Percentiles rank a stretch among this genome's conserved stretches.
phyloP scores from a whole-genome alignment of 1,140 invertebrate genomes.

The Agrilus planipennis region DNA sequence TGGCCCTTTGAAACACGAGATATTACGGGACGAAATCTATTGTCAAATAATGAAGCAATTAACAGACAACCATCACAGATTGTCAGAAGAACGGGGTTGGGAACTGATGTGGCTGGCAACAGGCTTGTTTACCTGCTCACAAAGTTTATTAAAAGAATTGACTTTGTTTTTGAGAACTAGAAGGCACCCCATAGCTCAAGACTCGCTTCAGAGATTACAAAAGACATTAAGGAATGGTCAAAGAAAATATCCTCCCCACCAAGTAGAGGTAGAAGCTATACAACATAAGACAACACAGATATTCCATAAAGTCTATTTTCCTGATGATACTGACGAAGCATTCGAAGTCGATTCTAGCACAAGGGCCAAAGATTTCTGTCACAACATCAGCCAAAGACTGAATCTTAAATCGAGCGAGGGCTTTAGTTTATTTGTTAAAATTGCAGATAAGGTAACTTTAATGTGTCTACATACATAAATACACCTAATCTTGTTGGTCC shows the following conservation, averaged over 20 bases:
- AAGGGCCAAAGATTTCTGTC: conserved; percentile 95
- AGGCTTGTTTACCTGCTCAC: conserved; percentile 90
- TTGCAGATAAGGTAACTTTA: conserved; percentile 98
- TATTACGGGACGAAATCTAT: conserved; percentile 94
- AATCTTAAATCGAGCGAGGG: conserved; percentile 87
- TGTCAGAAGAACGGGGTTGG: conserved; percentile 95
- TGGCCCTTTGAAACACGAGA: conserved; percentile 93
- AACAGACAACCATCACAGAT: conserved; percentile 87
- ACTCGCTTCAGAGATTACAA: conserved; percentile 89
- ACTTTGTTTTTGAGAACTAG: conserved; percentile 86
- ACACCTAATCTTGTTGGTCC: not conserved
- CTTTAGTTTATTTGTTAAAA: conserved; percentile 98
- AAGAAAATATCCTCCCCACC: conserved; percentile 96
- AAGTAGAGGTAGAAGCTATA: conserved; percentile 99
- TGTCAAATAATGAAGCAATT: conserved; percentile 99
- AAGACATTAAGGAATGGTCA: conserved; percentile 92
- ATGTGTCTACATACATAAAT: not conserved
- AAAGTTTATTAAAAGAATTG: conserved; percentile 81
- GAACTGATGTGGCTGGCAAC: conserved; percentile 97
- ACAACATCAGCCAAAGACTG: conserved; percentile 87
- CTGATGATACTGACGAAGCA: conserved; percentile 96
- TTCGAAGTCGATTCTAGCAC: conserved; percentile 98
- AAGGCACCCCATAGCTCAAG: conserved; percentile 91
- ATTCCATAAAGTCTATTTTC: conserved; percentile 99
- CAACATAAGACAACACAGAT: conserved; percentile 99